Conservation (phyloP, 2,113 vertebrate species). For the Xenus cinereus region DNA sequence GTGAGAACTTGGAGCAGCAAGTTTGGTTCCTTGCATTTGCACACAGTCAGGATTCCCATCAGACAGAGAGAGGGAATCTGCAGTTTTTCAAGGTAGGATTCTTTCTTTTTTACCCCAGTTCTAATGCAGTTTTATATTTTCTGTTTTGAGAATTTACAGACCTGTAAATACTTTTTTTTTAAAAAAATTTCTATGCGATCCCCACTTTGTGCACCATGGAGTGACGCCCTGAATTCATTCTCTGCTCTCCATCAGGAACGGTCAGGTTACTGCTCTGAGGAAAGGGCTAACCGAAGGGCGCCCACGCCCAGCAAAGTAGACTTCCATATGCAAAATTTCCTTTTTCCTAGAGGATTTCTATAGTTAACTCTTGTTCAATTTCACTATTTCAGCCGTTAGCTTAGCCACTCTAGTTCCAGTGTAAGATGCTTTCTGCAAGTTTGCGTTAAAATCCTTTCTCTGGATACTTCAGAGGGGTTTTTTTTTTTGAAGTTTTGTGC, state of each 20-base stretch:
- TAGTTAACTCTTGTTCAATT: not conserved
- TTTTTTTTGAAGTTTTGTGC: not conserved
- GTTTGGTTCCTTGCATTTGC: slow-evolving; percentile 41
- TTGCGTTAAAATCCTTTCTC: not conserved
- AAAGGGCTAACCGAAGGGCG: slow-evolving; percentile 61
- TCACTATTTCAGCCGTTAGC: not conserved
- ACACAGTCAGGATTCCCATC: slow-evolving; percentile 33
- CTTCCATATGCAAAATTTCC: not conserved
- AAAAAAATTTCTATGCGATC: not conserved
- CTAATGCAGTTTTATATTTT: slow-evolving; percentile 54
- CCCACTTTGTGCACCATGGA: not conserved
- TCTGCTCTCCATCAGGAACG: not conserved
- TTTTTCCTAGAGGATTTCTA: slow-evolving; percentile 34
- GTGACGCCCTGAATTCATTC: not conserved
- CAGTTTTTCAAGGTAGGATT: slow-evolving; percentile 55
- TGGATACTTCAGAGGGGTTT: not conserved
- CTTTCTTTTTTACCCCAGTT: slow-evolving; percentile 36
- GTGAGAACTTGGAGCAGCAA: not conserved
- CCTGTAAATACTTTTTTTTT: slow-evolving; percentile 54
- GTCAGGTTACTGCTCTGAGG: slow-evolving; percentile 8
- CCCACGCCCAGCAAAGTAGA: not conserved
- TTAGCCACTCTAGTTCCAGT: not conserved
- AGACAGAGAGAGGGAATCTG: slow-evolving; percentile 23
- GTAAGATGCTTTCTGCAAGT: not conserved
- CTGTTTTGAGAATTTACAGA: slow-evolving; percentile 53